Conservation (phyloP, 2,113 vertebrate species). For the Nannospalax galili region DNA sequence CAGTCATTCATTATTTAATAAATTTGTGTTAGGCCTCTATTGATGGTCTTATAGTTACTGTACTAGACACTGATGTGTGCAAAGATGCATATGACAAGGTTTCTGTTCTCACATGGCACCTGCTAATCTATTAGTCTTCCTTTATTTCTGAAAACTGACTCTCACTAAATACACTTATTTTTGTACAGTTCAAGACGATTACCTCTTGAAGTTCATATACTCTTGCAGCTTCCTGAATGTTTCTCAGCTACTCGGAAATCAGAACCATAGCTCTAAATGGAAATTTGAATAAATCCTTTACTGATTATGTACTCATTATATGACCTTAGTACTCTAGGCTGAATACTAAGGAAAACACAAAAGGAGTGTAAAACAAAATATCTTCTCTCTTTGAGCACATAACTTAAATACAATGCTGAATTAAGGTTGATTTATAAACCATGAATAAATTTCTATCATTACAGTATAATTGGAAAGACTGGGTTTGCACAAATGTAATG, state of each 20-base stretch:
- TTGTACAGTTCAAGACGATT: neutral
- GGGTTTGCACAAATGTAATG: conserved; percentile 42
- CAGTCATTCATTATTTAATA: neutral
- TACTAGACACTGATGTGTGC: neutral
- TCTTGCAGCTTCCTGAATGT: neutral
- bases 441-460: conserved; percentile 46
- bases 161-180: conserved; percentile 4
- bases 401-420: conserved; percentile 32
- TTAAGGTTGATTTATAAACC: conserved; percentile 42
- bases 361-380: conserved; percentile 43
- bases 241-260: conserved; percentile 23
- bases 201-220: neutral
- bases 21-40: conserved; percentile 23
- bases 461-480: conserved; percentile 38
- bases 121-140: neutral
- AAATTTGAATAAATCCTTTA: conserved; percentile 42
- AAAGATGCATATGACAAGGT: neutral
- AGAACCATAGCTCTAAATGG: conserved; percentile 9
- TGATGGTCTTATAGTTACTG: conserved; percentile 1
- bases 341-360: conserved; percentile 39
- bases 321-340: neutral
- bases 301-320: neutral
- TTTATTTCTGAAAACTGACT: conserved; percentile 27
- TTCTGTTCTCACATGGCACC: neutral
- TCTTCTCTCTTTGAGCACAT: neutral